Base-by-base conservation (phyloP, 2,888 invertebrate species). In the Orthosia incerta region DNA sequence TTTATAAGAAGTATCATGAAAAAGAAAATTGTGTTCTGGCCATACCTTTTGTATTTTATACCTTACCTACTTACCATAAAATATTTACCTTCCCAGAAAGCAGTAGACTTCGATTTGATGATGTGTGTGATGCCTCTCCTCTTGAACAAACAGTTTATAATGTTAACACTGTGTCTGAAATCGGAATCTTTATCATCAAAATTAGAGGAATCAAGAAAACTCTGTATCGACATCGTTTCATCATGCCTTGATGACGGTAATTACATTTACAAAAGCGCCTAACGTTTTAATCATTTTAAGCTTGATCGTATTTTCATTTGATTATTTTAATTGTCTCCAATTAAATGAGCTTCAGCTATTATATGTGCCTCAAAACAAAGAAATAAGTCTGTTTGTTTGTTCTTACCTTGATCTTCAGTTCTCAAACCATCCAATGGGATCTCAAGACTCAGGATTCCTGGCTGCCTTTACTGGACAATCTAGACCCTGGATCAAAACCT, bases 171-270 rank as follows among this genome's bases (percentile, higher is more conserved):
- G 31, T 90, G 93, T 71, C 82, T 83, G n/a, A 71, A 89, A 23
- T 83, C 90, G 2, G 89, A 90, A 62, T 70, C 76, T 15, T 79
- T 93, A 26, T 87, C 89, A 18, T 82, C 83, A 0, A 88, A 88
- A 59, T 77, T 94, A 39, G 87, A 90, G 9, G 76, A 83, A 55
- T 86, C 89, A 39, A 90, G 82, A 66, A 90, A 89, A 73, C 77
- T 92, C 1, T 91, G 92, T 71, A 87, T 88, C n/a, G 82, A 86
- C 20, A 79, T 91, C 7, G 76, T 90, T 62, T 88, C 91, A 48
- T 74, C 68, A 48, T 39, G 60, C n/a, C 18, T 48, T 66, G 51
- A 76, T 80, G 88, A 89, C 74, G 90, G 93, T 93, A 87, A 62
- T 80, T 84, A 31, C 7, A 31, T 31, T 31, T 31, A 4, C 5